Evolutionary conservation across 2,888 invertebrate species (phyloP).

Genomic region (Xylophagus ater): DNA sequence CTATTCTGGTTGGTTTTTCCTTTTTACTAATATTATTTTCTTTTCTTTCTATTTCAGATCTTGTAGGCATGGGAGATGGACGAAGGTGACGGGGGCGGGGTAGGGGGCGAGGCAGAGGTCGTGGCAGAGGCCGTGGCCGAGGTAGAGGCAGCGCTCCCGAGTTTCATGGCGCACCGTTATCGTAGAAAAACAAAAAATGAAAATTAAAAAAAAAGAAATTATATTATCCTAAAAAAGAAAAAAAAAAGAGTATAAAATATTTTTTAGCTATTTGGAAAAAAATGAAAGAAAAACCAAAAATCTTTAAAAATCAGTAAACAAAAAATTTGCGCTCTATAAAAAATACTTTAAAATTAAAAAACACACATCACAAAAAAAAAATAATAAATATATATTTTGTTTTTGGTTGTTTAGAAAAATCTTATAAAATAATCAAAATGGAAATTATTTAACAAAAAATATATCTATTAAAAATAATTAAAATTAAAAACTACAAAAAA

Average conservation of each 20-base stretch:
- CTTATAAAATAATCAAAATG: no score
- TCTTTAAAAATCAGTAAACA: no score
- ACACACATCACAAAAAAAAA: no score
- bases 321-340: no score
- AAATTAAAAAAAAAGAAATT: constrained; percentile 7
- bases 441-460: no score
- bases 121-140: constrained; percentile 64
- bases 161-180: constrained; percentile 20
- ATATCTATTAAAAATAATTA: no score
- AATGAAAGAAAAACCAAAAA: constrained; percentile 1
- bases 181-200: constrained; percentile 11
- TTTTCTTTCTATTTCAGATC: constrained; percentile 33
- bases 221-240: constrained; percentile 3
- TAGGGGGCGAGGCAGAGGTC: constrained; percentile 75
- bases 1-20: constrained; percentile 8
- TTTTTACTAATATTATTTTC: not conserved
- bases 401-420: no score
- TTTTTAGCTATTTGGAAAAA: not conserved
- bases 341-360: no score
- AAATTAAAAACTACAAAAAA: no score
- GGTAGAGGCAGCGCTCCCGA: constrained; percentile 27
- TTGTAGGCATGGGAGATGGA: constrained; percentile 67
- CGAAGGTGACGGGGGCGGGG: constrained; percentile 79
- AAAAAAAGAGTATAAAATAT: not conserved
- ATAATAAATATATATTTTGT: no score